Evolutionary conservation across 2,113 vertebrate species (phyloP).

Genomic region (Pseudolaguvia tuberculata): DNA sequence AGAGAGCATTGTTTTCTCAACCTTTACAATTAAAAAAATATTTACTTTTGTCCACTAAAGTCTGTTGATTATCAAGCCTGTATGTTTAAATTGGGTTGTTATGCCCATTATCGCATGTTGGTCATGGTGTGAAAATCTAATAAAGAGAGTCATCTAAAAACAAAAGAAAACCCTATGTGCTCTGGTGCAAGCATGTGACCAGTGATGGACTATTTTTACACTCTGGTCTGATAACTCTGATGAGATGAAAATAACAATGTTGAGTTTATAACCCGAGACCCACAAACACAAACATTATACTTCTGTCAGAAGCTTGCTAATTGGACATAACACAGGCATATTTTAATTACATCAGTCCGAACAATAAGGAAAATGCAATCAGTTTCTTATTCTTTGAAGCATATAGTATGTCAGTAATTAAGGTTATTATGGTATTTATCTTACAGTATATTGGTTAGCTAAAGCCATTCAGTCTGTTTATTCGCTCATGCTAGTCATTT

Average conservation of each 20-base stretch:
- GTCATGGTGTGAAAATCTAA: not conserved
- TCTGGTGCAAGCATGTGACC: constrained; percentile 16
- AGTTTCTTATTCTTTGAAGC: constrained; percentile 54
- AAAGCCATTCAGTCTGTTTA: constrained; percentile 24
- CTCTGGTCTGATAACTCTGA: constrained; percentile 27
- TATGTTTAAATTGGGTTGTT: too few relatives aligned
- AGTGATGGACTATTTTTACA: constrained; percentile 30
- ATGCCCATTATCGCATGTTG: not conserved
- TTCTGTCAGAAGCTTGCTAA: constrained; percentile 58
- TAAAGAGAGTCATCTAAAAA: not conserved
- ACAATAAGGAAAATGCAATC: constrained; percentile 57
- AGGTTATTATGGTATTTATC: constrained; percentile 58
- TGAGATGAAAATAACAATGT: constrained; percentile 32
- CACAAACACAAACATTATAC: constrained; percentile 5
- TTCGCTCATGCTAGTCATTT: constrained; percentile 21
- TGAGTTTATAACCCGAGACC: constrained; percentile 28
- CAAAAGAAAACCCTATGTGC: constrained; percentile 3
- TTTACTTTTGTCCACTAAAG: too few relatives aligned
- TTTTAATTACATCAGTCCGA: constrained; percentile 64
- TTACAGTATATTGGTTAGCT: constrained; percentile 40
- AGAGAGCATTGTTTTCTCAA: too few relatives aligned
- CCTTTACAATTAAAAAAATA: too few relatives aligned
- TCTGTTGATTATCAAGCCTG: too few relatives aligned
- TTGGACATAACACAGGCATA: constrained; percentile 56
- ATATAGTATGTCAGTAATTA: constrained; percentile 60